These are phyloP conservation scores for Geophilus truncorum DNA, from an alignment of 2,888 invertebrate genomes.

Conservation along the genomic window DNA sequence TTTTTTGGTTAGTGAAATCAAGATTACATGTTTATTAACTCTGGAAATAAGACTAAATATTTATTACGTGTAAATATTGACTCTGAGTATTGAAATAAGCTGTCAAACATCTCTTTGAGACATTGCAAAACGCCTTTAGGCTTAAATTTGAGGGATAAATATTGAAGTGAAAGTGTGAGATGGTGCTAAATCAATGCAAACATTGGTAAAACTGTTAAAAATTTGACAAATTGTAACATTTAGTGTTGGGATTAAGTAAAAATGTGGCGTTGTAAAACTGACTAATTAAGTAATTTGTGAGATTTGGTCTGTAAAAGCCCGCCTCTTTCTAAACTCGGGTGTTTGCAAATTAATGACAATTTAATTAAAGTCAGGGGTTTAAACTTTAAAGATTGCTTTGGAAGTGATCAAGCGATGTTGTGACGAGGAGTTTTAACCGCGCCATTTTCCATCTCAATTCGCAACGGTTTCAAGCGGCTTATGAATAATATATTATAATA, in stretches of 20 bases:
- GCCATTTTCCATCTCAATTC: neutral
- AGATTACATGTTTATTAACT: too few species aligned
- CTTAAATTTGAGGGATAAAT: too few species aligned
- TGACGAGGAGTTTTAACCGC: neutral
- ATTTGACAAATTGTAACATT: neutral
- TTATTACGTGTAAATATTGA: too few species aligned
- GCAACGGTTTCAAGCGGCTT: neutral
- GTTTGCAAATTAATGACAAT: slow-evolving; percentile 17
- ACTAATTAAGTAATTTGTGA: slow-evolving; percentile 25
- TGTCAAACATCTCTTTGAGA: too few species aligned
- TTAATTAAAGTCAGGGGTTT: neutral
- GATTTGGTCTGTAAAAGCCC: neutral
- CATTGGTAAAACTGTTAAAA: too few species aligned
- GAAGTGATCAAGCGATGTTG: neutral
- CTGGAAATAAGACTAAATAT: too few species aligned
- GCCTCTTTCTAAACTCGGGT: neutral
- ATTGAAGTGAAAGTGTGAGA: neutral
- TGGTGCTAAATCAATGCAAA: neutral
- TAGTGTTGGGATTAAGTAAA: neutral
- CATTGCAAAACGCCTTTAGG: too few species aligned
- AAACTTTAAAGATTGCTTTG: neutral
- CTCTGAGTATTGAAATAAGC: too few species aligned
- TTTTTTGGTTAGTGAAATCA: too few species aligned
- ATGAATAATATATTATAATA: neutral
- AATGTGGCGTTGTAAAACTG: neutral